Evolutionary conservation across 1,140 invertebrate species (phyloP).

Genomic region (Eriosoma lanigerum): DNA sequence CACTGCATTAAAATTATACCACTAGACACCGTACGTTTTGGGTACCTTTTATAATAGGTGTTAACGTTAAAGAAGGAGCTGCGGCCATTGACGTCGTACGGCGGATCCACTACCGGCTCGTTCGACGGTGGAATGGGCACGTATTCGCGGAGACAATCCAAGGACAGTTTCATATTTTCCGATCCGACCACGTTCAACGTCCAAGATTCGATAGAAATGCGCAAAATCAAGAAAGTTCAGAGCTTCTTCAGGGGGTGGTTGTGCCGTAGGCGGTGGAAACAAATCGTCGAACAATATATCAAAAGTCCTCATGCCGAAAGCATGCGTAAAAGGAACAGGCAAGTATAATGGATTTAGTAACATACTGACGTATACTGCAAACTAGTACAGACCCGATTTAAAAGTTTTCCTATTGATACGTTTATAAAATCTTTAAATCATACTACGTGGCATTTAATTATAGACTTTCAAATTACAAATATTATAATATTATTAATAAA

Average conservation of each 20-base stretch:
- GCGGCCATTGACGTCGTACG: conserved; percentile 61
- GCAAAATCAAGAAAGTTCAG: conserved; percentile 93
- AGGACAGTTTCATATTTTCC: conserved; percentile 43
- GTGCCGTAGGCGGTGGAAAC: conserved; percentile 90
- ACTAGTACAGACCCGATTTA: too few relatives aligned
- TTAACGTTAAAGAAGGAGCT: conserved; percentile 80
- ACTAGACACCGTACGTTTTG: conserved; percentile 8
- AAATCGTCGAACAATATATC: conserved; percentile 94
- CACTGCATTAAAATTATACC: not conserved
- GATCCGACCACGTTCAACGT: conserved; percentile 46
- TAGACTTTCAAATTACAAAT: too few relatives aligned
- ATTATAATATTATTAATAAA: too few relatives aligned
- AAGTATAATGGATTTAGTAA: too few relatives aligned
- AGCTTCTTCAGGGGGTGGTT: conserved; percentile 94
- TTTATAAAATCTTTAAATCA: too few relatives aligned
- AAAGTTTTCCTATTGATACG: too few relatives aligned
- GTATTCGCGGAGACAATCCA: conserved; percentile 52
- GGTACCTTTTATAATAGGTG: conserved; percentile 63
- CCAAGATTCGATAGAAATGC: conserved; percentile 71
- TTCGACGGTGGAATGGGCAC: conserved; percentile 52
- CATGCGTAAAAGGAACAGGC: conserved; percentile 91
- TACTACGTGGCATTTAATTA: too few relatives aligned
- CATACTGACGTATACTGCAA: too few relatives aligned
- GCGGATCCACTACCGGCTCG: conserved; percentile 50
- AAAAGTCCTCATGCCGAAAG: conserved; percentile 92